Evolutionary conservation across 2,113 vertebrate species (phyloP), one percentile per base, ranked within the genome.

Genomic region (Thalassarche chlororhynchos): DNA sequence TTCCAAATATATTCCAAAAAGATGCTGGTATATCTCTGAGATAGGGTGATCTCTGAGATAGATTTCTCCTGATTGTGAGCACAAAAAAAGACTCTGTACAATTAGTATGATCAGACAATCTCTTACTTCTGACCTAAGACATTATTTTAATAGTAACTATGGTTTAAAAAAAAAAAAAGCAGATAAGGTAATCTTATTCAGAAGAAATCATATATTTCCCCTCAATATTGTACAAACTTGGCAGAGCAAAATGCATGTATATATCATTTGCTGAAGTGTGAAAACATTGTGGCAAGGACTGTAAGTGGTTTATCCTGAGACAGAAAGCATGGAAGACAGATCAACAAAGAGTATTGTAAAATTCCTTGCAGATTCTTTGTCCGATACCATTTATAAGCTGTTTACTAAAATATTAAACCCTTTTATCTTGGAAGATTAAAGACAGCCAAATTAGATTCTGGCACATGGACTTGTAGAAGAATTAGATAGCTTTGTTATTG

Each of bases 391-490:
- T 94, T 93, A 84, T 93, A 82, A 88, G 51, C 38, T 96, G 64
- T 87, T 94, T 90, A 84, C 52, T 82, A 69, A 96, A 42, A 93
- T 83, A 81, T 91, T 96, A 95, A 96, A 93, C 69, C 54, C 94
- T 93, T 96, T 49, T 91, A 93, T 96, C 72, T 94, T 71, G 21
- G 23, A 94, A 96, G 60, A 97, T 93, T 96, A 97, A 97, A 94
- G 88, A 19, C 44, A 96, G 49, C 28, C 68, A 96, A 84, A 96
- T 95, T 94, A 84, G 34, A 93, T 96, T 97, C 76, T 84, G 36
- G 29, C 52, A 87, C 32, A 69, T 8, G 49, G 79, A 89, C 81
- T 66, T 88, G 84, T 77, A 93, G 51, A 86, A 92, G 70, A 94
- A 90, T 94, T 95, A 94, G 55, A 82, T 34, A 79, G 68, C 46